Conservation (phyloP, 1,140 invertebrate genomes). For the Drosophila chauvacae region DNA sequence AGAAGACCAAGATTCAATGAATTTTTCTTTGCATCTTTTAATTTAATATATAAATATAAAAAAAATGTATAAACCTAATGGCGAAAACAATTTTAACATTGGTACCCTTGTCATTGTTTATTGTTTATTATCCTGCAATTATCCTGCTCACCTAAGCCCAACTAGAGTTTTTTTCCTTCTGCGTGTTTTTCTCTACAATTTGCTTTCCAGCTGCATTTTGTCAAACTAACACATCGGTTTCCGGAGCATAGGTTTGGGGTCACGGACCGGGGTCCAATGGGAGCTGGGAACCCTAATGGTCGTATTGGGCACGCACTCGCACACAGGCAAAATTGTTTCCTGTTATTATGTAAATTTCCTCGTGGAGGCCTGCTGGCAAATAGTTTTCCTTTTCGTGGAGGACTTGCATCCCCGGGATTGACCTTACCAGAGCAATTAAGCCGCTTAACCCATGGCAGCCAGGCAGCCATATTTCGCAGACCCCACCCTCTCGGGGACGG, state of each 20-base stretch:
- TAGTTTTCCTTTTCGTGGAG: slow-evolving; percentile 39
- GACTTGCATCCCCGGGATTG: slow-evolving; percentile 54
- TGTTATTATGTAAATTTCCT: slow-evolving; percentile 76
- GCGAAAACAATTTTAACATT: neutral
- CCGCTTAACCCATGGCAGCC: slow-evolving; percentile 62
- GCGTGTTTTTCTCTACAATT: slow-evolving; percentile 7
- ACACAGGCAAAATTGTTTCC: slow-evolving; percentile 73
- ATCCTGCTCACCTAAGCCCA: too few species aligned
- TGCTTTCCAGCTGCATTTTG: slow-evolving; percentile 55
- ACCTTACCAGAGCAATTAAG: slow-evolving; percentile 78
- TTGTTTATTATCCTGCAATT: neutral
- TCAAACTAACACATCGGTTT: slow-evolving; percentile 76
- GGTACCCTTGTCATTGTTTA: neutral
- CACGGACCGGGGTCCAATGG: slow-evolving; percentile 24
- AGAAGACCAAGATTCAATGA: neutral
- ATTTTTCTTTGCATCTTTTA: neutral
- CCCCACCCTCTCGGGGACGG: slow-evolving; percentile 10
- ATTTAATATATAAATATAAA: neutral
- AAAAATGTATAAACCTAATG: neutral
- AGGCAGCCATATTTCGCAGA: slow-evolving; percentile 7
- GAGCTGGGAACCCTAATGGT: slow-evolving; percentile 25
- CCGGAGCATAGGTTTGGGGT: slow-evolving; percentile 47
- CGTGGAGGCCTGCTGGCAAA: slow-evolving; percentile 44
- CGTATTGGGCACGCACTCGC: slow-evolving; percentile 54
- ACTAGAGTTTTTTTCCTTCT: too few species aligned